Percentiles rank a stretch among this genome's conserved stretches.
Evolutionary conservation across 2,797 vertebrate species (phyloP).

Genomic region (Heteromormyrus szaboi): DNA sequence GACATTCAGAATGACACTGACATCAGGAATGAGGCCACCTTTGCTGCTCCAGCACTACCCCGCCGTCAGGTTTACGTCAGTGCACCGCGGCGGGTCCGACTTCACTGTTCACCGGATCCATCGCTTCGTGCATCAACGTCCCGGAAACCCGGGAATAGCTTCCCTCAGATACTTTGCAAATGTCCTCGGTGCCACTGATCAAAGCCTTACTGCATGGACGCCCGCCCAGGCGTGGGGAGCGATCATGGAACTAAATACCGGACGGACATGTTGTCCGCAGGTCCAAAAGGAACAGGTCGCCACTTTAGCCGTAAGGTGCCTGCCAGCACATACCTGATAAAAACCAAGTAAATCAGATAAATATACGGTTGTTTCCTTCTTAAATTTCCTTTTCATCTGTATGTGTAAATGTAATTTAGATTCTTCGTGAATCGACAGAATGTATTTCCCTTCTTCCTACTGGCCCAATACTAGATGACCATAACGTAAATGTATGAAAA

Average conservation of each 20-base stretch:
- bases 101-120: background rate
- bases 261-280: background rate
- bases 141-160: background rate
- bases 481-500: background rate
- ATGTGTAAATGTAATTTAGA: background rate
- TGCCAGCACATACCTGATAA: background rate
- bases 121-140: background rate
- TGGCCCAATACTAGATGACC: background rate
- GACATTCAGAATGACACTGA: background rate
- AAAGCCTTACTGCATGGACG: background rate
- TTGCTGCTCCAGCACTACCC: background rate
- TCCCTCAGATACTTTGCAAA: background rate
- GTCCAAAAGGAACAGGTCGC: background rate
- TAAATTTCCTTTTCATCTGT: background rate
- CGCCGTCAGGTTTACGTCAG: background rate
- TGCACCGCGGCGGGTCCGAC: background rate
- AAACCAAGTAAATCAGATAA: background rate
- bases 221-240: background rate
- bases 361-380: background rate
- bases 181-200: conserved; percentile 1
- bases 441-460: background rate
- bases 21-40: background rate
- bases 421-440: background rate
- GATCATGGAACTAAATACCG: background rate
- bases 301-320: background rate